A percentile compares a stretch with the other conserved stretches of the same genome.
phyloP scores from a whole-genome alignment of 2,888 invertebrate genomes.

The Rhorus exstirpatorius region DNA sequence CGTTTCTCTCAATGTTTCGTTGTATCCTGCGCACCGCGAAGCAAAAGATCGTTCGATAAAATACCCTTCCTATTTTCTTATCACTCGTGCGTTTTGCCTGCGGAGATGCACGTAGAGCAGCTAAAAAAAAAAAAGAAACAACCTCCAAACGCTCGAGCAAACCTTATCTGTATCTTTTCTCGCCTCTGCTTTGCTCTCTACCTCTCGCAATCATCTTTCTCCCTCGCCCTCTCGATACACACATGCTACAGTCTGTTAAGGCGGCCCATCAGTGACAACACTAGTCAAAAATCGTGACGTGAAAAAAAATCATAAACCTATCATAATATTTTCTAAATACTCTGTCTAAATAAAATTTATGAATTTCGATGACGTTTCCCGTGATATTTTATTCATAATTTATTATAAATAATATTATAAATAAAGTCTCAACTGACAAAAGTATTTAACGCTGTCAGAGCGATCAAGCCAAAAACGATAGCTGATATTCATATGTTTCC shows the following conservation, averaged over 20 bases:
- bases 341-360: too few relatives aligned
- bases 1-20: constrained; percentile 46
- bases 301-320: too few relatives aligned
- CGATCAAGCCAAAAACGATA: too few relatives aligned
- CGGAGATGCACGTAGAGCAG: constrained; percentile 35
- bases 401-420: too few relatives aligned
- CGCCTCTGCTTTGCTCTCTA: constrained; percentile 5
- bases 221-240: constrained; percentile 3
- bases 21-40: constrained; percentile 19
- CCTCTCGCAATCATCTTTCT: constrained; percentile 19
- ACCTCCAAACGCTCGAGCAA: constrained; percentile 33
- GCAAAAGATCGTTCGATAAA: constrained; percentile 61
- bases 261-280: too few relatives aligned
- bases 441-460: too few relatives aligned
- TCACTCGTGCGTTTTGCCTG: constrained; percentile 46
- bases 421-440: too few relatives aligned
- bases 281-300: too few relatives aligned
- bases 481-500: too few relatives aligned
- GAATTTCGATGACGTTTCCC: too few relatives aligned
- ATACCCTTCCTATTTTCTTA: constrained; percentile 29
- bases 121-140: constrained; percentile 9
- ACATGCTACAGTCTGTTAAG: neutral
- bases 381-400: too few relatives aligned
- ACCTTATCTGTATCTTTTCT: constrained; percentile 57
- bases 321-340: too few relatives aligned